Percentiles rank a stretch among this genome's conserved stretches.
These are phyloP conservation scores for Hydrotaea diabolus DNA, from an alignment of 2,888 invertebrate genomes.

Conservation along the genomic window DNA sequence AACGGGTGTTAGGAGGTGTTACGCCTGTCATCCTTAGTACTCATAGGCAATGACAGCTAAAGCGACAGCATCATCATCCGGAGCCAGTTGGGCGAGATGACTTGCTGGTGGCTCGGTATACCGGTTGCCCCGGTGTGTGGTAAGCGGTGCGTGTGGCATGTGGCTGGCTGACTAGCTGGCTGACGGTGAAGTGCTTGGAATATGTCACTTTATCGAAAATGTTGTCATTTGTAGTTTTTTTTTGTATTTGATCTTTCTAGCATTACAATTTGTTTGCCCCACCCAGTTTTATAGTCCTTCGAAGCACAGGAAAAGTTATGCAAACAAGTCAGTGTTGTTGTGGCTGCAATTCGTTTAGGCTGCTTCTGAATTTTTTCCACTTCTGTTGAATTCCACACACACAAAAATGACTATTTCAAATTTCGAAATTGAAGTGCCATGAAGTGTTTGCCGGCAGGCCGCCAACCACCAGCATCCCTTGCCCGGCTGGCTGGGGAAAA, in stretches of 20 bases:
- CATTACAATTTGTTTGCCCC: background rate
- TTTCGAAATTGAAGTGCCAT: background rate
- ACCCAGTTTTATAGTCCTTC: background rate
- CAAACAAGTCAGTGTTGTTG: background rate
- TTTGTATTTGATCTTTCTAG: background rate
- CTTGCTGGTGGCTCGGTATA: too few relatives aligned
- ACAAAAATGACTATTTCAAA: background rate
- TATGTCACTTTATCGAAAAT: conserved; percentile 1
- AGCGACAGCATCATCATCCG: background rate
- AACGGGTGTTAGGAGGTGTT: conserved; percentile 20
- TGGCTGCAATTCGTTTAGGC: background rate
- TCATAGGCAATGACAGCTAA: background rate
- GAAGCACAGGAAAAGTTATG: conserved; percentile 1
- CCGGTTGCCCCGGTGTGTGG: too few relatives aligned
- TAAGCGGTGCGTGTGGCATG: too few relatives aligned
- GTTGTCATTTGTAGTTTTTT: background rate
- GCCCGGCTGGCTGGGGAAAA: too few relatives aligned
- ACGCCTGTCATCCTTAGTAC: conserved; percentile 23
- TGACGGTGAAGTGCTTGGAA: background rate
- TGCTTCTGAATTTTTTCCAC: background rate
- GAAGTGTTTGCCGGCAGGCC: background rate
- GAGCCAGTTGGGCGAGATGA: too few relatives aligned
- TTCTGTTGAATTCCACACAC: background rate
- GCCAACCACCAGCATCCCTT: conserved; percentile 8
- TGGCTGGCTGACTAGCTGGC: background rate